phyloP scores from a whole-genome alignment of 2,888 invertebrate genomes.

The Tiliacea citrago region DNA sequence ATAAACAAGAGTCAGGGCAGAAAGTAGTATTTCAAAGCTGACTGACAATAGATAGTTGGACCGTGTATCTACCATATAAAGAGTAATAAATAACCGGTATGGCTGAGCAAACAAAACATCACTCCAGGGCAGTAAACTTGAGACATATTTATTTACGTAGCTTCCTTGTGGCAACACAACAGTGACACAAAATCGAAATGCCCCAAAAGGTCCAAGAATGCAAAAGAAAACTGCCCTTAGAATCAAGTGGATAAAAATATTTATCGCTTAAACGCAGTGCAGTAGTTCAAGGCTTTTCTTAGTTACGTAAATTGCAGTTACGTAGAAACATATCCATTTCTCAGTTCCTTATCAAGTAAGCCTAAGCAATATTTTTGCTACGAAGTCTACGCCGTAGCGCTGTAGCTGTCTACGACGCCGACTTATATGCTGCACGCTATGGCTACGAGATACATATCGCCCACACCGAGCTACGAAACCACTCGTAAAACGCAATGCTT shows the following conservation, averaged over 20 bases:
- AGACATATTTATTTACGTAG: slow-evolving; percentile 49
- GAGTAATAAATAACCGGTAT: slow-evolving; percentile 60
- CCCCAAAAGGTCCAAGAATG: slow-evolving; percentile 9
- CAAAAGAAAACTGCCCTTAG: background rate
- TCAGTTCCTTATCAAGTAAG: slow-evolving; percentile 38
- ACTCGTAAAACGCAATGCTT: slow-evolving; percentile 37
- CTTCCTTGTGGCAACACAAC: slow-evolving; percentile 37
- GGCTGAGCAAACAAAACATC: slow-evolving; percentile 65
- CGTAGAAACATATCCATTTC: slow-evolving; percentile 3
- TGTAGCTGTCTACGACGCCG: slow-evolving; percentile 39
- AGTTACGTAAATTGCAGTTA: slow-evolving; percentile 31
- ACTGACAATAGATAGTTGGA: slow-evolving; percentile 50
- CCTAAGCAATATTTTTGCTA: slow-evolving; percentile 43
- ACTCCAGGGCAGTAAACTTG: slow-evolving; percentile 57
- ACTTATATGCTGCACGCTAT: slow-evolving; percentile 43
- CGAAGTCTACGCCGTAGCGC: slow-evolving; percentile 49
- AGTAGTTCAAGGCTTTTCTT: slow-evolving; percentile 8
- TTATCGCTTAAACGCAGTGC: slow-evolving; percentile 9
- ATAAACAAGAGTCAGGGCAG: slow-evolving; percentile 5
- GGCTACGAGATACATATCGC: slow-evolving; percentile 54
- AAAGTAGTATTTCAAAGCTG: slow-evolving; percentile 42
- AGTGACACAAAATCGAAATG: slow-evolving; percentile 17
- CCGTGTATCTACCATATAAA: slow-evolving; percentile 27
- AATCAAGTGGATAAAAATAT: background rate
- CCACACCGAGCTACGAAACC: slow-evolving; percentile 33